Evolutionary conservation across 2,113 vertebrate genomes (phyloP).

Genomic region (Salvelinus alpinus): DNA sequence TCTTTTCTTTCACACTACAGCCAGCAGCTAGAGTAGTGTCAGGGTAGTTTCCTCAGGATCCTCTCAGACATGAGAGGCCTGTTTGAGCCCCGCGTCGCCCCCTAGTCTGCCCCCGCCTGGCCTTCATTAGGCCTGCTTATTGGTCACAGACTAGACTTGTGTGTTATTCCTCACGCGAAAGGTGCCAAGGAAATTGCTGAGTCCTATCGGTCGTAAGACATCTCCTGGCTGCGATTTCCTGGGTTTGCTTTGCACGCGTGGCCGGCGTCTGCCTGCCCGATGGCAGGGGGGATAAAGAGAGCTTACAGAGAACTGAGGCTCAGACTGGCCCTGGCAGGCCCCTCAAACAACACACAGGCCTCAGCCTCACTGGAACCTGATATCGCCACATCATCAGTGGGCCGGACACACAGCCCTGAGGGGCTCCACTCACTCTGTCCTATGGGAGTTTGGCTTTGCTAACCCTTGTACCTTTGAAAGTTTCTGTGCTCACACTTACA

Average conservation of each 20-base stretch:
- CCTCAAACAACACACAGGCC: constrained; percentile 15
- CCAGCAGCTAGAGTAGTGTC: constrained; percentile 65
- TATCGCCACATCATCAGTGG: constrained; percentile 48
- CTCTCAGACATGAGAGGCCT: constrained; percentile 68
- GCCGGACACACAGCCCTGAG: constrained; percentile 55
- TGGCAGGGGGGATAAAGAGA: constrained; percentile 60
- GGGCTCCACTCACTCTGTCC: constrained; percentile 48
- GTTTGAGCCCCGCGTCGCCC: constrained; percentile 45
- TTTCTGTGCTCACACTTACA: constrained; percentile 54
- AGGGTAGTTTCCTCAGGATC: constrained; percentile 68
- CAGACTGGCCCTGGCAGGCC: constrained; percentile 53
- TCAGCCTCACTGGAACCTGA: constrained; percentile 56
- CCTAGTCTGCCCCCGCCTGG: constrained; percentile 57
- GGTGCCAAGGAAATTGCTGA: constrained; percentile 81
- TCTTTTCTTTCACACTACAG: constrained; percentile 65
- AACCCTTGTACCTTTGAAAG: constrained; percentile 47
- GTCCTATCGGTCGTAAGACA: constrained; percentile 65
- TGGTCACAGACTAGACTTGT: constrained; percentile 68
- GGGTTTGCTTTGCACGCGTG: constrained; percentile 74
- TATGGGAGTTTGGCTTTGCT: constrained; percentile 57
- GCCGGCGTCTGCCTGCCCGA: constrained; percentile 70
- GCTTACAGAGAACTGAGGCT: constrained; percentile 52
- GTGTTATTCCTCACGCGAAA: constrained; percentile 76
- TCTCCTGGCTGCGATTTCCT: constrained; percentile 71
- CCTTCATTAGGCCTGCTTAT: constrained; percentile 79